A percentile compares a stretch with the other conserved stretches of the same genome.
Conservation (phyloP, 2,888 invertebrate species). For the Ceramica pisi region DNA sequence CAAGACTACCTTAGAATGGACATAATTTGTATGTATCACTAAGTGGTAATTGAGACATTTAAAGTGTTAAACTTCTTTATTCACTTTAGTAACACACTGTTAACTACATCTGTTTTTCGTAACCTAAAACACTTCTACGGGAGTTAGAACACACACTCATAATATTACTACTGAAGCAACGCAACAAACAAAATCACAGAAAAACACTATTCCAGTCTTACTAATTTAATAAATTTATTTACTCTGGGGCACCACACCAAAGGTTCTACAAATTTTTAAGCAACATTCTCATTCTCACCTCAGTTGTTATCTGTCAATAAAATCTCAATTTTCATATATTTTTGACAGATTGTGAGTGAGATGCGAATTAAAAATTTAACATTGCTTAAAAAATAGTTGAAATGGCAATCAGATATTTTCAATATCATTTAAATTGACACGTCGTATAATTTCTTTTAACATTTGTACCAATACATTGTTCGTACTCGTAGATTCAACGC, state of each 20-base stretch:
- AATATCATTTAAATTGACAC: neutral
- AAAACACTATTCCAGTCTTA: too few species aligned
- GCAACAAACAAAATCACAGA: too few species aligned
- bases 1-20: neutral
- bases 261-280: too few species aligned
- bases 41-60: constrained; percentile 3
- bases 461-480: neutral
- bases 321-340: too few species aligned
- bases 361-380: too few species aligned
- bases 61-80: too few species aligned
- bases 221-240: too few species aligned
- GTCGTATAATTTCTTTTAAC: neutral
- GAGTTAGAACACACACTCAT: neutral
- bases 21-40: neutral
- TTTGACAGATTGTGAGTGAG: too few species aligned
- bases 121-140: neutral
- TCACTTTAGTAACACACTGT: neutral
- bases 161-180: neutral
- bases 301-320: too few species aligned
- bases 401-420: neutral
- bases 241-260: too few species aligned
- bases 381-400: too few species aligned
- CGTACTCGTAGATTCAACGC: constrained; percentile 92
- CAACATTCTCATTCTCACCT: too few species aligned
- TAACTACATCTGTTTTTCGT: neutral